These are phyloP conservation scores for Diadumene lineata DNA, from an alignment of 92 coral and sea anemone species.

Conservation along the genomic window DNA sequence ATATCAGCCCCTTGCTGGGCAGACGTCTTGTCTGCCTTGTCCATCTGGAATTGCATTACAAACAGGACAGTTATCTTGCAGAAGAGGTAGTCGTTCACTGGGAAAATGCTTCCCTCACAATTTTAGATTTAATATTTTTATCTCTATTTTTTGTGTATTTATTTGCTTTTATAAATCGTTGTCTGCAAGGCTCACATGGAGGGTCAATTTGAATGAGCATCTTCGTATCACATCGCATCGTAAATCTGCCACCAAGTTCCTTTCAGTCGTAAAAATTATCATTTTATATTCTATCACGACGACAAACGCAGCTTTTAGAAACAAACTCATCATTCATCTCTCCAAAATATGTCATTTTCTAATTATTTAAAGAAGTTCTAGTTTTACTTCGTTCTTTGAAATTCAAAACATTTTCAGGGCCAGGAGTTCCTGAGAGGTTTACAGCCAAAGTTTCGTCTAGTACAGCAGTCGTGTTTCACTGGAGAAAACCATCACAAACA, in stretches of 20 bases:
- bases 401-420: conserved; percentile 9
- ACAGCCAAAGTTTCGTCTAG: conserved; percentile 4
- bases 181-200: no score
- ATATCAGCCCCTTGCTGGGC: conserved; percentile 35
- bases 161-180: no score
- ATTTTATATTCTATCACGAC: no score
- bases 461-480: neutral
- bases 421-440: conserved; percentile 18
- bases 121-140: neutral
- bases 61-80: conserved; percentile 11
- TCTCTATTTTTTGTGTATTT: no score
- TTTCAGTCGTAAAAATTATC: no score
- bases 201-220: no score
- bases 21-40: conserved; percentile 18
- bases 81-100: neutral
- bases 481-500: conserved; percentile 23
- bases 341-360: neutral
- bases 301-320: no score
- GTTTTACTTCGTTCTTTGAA: no score
- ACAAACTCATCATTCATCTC: no score
- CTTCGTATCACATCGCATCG: no score
- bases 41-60: neutral
- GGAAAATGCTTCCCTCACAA: no score
- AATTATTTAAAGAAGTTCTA: neutral
- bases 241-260: no score